phyloP scores from a whole-genome alignment of 2,888 invertebrate genomes.

The Endotricha flammealis region DNA sequence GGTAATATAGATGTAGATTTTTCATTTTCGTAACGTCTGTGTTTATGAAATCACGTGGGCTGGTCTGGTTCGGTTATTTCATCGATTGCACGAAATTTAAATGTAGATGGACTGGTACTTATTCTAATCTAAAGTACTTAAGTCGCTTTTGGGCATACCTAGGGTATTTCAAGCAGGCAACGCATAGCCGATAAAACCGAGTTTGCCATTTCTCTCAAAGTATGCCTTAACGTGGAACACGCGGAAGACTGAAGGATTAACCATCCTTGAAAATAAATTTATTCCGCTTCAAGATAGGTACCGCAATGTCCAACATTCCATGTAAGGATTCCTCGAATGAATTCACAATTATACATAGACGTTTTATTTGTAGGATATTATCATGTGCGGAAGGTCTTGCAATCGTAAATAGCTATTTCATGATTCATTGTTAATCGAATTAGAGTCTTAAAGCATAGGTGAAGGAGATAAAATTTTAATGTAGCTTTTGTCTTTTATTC shows the following conservation, averaged over 20 bases:
- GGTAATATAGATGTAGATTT: no score
- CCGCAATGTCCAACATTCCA: slow-evolving; percentile 47
- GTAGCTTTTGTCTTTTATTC: slow-evolving; percentile 11
- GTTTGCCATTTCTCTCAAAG: no score
- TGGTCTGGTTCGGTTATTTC: not conserved
- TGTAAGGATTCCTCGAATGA: slow-evolving; percentile 33
- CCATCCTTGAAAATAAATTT: slow-evolving; percentile 21
- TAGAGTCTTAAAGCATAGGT: slow-evolving; percentile 17
- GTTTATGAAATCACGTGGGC: not conserved
- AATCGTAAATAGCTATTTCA: slow-evolving; percentile 1
- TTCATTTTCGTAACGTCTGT: not conserved
- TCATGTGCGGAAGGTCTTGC: slow-evolving; percentile 18
- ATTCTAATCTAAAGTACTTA: no score
- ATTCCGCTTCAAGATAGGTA: slow-evolving; percentile 50
- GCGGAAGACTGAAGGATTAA: slow-evolving; percentile 25
- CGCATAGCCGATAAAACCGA: no score
- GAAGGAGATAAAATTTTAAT: slow-evolving; percentile 22
- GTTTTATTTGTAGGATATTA: slow-evolving; percentile 8
- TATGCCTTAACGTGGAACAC: no score
- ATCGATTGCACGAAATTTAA: not conserved
- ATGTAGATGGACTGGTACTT: not conserved
- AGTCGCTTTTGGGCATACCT: no score
- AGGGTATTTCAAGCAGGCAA: no score
- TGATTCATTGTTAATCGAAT: not conserved
- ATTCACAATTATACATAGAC: slow-evolving; percentile 19